Evolutionary conservation across 2,797 vertebrate genomes (phyloP).

Genomic region (Vespertilio murinus): DNA sequence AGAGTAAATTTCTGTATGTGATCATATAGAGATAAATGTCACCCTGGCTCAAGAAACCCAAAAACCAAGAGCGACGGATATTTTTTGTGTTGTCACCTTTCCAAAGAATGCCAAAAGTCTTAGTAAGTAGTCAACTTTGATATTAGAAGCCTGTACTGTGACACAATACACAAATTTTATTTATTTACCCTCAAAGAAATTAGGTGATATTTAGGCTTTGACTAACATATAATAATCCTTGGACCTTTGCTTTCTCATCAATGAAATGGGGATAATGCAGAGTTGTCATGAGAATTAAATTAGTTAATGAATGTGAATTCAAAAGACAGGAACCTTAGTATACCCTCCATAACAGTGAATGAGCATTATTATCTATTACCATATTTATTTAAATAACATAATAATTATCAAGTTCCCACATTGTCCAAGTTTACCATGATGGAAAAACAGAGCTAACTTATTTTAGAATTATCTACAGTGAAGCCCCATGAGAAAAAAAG

Average conservation of each 20-base stretch:
- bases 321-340: neutral
- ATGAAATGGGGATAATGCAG: neutral
- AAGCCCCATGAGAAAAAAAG: neutral
- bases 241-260: neutral
- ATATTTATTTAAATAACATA: neutral
- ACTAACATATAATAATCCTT: neutral
- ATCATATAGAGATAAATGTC: neutral
- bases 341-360: neutral
- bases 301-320: neutral
- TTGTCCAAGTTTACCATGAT: neutral
- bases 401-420: neutral
- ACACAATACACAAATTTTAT: neutral
- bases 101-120: neutral
- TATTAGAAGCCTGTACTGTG: neutral
- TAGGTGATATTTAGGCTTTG: neutral
- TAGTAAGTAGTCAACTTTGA: neutral
- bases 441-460: neutral
- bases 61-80: neutral
- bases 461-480: neutral
- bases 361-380: neutral
- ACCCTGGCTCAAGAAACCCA: constrained; percentile 1
- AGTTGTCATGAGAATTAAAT: neutral
- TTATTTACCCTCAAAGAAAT: neutral
- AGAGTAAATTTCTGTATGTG: neutral
- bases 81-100: neutral